phyloP scores from a whole-genome alignment of 2,797 vertebrate genomes.

The Spheniscus humboldti region DNA sequence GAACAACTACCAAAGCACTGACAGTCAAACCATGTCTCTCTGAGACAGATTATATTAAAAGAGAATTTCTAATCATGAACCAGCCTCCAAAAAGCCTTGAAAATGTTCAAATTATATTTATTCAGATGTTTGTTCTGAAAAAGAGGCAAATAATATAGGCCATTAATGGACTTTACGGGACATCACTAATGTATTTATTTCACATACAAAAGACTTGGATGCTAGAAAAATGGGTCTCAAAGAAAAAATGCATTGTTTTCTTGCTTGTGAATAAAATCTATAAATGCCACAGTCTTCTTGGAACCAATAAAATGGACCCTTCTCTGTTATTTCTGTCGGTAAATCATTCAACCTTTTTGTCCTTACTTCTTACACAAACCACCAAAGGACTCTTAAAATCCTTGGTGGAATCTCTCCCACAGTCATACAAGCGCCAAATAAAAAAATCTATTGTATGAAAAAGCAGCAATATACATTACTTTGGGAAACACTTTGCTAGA shows the following conservation, averaged over 20 bases:
- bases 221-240: neutral
- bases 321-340: neutral
- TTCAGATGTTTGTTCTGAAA: neutral
- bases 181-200: neutral
- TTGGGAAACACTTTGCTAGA: neutral
- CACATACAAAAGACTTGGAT: neutral
- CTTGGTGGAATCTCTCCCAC: neutral
- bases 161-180: neutral
- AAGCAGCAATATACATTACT: neutral
- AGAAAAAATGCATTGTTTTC: neutral
- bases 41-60: neutral
- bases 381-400: neutral
- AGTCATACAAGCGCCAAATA: neutral
- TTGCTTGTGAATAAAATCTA: neutral
- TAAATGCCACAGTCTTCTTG: neutral
- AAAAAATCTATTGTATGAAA: neutral
- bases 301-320: neutral
- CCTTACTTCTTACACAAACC: neutral
- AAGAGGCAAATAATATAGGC: neutral
- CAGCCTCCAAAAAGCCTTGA: neutral
- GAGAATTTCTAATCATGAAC: neutral
- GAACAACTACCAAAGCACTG: neutral
- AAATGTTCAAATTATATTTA: neutral
- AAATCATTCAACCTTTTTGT: neutral
- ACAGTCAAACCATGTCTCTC: neutral